Base-by-base conservation (phyloP, 2,888 invertebrate species). In the Phalera bucephala region DNA sequence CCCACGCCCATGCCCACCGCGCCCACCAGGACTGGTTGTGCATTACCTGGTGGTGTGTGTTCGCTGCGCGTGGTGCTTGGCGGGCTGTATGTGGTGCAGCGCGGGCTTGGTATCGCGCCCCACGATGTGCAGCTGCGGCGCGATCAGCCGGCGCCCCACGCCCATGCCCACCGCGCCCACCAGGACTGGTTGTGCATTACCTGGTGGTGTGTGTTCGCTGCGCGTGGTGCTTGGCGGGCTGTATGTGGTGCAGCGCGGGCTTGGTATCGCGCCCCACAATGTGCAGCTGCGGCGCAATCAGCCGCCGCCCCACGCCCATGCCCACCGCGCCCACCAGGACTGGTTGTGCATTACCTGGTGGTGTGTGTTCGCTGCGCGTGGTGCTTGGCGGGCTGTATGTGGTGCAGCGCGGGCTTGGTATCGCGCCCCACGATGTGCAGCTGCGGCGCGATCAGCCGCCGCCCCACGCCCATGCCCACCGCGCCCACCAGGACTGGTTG, bases 391-490 rank as follows among this genome's bases (percentile, higher is more conserved):
- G 56, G 69, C 21, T 68, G 63, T 10, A 75, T 34, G 36, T 75
- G 57, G 29, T 72, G 78, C 15, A 79, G 28, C 23, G 30, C 53
- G 1, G 75, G 59, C 61, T 88, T 88, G 30, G 64, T 64, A 56
- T 86, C 88, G 19, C 89, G 56, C 25, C 6, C 72, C 48, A 90
- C 70, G 31, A 89, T 73, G 62, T 89, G 90, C 39, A 86, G 71
- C 60, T 79, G 80, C 15, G 85, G 79, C 26, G 64, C 49, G 10
- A 75, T 56, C 11, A 80, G 59, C 1, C 71, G 64, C 38, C 82
- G 46, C 31, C 72, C 47, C 45, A 71, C 76, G 30, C 74, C 46
- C 45, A 72, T 76, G 25, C 75, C 77, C 41, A 83, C 68, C 7
- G 75, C 57, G 14, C 88, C 87, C 52, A n/a, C 83, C 45, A 90